Evolutionary conservation across 2,797 vertebrate species (phyloP).

Genomic region (Natrix natrix): DNA sequence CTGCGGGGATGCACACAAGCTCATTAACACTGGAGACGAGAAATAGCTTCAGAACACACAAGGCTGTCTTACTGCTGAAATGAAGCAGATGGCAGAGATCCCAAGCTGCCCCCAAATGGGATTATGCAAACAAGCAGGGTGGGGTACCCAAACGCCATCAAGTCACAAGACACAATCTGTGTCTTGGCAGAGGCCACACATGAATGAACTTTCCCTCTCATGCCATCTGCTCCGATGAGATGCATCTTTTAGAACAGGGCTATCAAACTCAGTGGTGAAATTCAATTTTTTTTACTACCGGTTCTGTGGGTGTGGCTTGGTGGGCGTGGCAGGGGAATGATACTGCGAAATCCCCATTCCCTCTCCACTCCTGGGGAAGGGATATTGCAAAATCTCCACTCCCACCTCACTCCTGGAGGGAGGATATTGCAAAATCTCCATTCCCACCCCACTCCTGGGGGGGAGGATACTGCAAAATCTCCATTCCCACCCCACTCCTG

Average conservation of each 20-base stretch:
- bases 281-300: too few relatives aligned
- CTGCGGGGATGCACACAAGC: neutral
- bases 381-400: too few relatives aligned
- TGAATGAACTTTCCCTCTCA: neutral
- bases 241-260: neutral
- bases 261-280: too few relatives aligned
- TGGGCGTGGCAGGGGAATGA: too few relatives aligned
- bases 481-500: too few relatives aligned
- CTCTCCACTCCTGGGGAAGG: too few relatives aligned
- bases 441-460: too few relatives aligned
- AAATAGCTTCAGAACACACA: neutral
- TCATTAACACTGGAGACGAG: neutral
- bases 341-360: too few relatives aligned
- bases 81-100: neutral
- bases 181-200: neutral
- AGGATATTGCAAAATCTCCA: too few relatives aligned
- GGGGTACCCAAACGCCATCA: neutral
- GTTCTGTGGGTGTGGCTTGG: too few relatives aligned
- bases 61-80: neutral
- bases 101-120: neutral
- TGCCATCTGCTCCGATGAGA: neutral
- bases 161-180: neutral
- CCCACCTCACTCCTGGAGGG: too few relatives aligned
- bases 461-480: too few relatives aligned
- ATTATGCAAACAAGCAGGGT: neutral